These are phyloP conservation scores for Caenorhabditis doughertyi DNA, from an alignment of 2,888 invertebrate species.

Conservation along the genomic window DNA sequence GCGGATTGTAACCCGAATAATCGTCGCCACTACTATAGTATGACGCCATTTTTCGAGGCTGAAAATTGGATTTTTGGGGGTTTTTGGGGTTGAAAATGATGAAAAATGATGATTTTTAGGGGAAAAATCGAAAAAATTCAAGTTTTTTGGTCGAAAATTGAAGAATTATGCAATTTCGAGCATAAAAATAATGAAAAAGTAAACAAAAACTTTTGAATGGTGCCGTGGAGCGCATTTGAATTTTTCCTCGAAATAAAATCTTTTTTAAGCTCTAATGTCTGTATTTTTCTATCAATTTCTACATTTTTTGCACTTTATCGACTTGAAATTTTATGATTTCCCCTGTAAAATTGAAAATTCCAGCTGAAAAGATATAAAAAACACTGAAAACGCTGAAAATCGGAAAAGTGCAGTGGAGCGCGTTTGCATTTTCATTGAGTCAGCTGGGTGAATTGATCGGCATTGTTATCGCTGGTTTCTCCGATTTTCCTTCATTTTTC, in stretches of 20 bases:
- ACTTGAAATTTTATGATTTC: too few relatives aligned
- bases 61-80: slow-evolving; percentile 1
- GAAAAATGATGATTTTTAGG: background rate
- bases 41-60: background rate
- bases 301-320: too few relatives aligned
- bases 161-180: background rate
- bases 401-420: slow-evolving; percentile 36
- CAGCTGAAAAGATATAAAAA: background rate
- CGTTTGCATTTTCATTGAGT: too few relatives aligned
- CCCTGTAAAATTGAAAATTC: background rate
- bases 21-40: slow-evolving; percentile 14
- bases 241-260: too few relatives aligned
- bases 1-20: slow-evolving; percentile 77
- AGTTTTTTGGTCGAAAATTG: background rate
- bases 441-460: too few relatives aligned
- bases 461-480: background rate
- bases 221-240: too few relatives aligned
- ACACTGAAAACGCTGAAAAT: slow-evolving; percentile 11
- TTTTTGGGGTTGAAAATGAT: background rate
- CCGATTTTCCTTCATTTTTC: background rate
- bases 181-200: background rate
- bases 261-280: too few relatives aligned
- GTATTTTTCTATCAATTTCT: background rate
- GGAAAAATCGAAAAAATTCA: background rate
- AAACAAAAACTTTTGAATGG: too few relatives aligned